Evolutionary conservation across 2,113 vertebrate genomes (phyloP), one percentile per base, ranked within the genome.

Genomic region (Scytalopus superciliaris): DNA sequence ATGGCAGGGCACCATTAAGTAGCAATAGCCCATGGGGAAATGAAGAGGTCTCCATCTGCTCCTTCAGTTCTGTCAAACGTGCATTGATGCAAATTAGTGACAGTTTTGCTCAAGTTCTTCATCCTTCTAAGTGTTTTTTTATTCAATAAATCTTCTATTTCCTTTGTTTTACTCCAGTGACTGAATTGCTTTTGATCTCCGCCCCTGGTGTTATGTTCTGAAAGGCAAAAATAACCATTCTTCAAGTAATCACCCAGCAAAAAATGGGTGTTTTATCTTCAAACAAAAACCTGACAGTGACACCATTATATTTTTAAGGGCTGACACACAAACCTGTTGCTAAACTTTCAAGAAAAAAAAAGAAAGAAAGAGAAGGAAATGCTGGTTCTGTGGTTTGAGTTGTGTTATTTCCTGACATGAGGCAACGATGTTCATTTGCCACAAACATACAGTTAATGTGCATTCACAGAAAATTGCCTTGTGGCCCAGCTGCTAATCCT

Each of bases 381-480:
- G 14, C 82, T 92, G 31, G 37, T 88, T 93, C 68, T 87, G 76
- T 1, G 28, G 87, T 81, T 90, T 55, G 42, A 66, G 44, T 82
- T 78, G 50, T n/a, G 73, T 77, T 90, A 70, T 53, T 96, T 97
- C 87, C 94, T 89, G 89, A 27, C 45, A 9, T 19, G 23, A 94
- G 47, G 91, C 84, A 88, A 95, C 33, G 42, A 39, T 0, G 12
- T 52, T 77, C 17, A 3, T 56, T 21, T 80, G 47, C 31, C 5
- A 9, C 53, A 63, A 84, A 9, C 8, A 13, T 12, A 17, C 45
- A 49, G 23, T 57, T 86, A 44, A 57, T 44, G 17, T 47, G n/a
- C 87, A 42, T 19, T 23, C 52, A 57, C 31, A 82, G 76, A 60
- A 84, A 44, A 47, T 15, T 27, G 16, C 68, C 15, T 27, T 18